A percentile compares a stretch with the other conserved stretches of the same genome.
phyloP scores from a whole-genome alignment of 2,888 invertebrate species.

The Lasius platythorax region DNA sequence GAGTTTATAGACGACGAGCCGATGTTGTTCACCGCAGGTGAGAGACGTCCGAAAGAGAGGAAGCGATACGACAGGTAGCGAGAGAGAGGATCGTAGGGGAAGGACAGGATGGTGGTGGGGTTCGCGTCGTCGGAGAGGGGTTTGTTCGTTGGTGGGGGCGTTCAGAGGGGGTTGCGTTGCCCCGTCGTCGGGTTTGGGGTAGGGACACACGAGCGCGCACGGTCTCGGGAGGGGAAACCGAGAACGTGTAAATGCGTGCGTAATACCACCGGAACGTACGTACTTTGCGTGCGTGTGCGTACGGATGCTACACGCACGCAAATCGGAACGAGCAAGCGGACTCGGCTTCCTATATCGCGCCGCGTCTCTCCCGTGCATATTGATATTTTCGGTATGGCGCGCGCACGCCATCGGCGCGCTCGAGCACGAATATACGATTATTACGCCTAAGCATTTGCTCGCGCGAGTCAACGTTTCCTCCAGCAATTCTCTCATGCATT shows the following conservation, averaged over 20 bases:
- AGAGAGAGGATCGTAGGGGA: slow-evolving; percentile 18
- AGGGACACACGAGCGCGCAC: slow-evolving; percentile 25
- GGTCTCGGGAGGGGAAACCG: slow-evolving; percentile 46
- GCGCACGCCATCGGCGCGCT: slow-evolving; percentile 38
- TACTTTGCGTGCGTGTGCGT: slow-evolving; percentile 44
- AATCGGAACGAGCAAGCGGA: slow-evolving; percentile 65
- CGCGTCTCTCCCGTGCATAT: slow-evolving; percentile 72
- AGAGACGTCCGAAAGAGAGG: slow-evolving; percentile 55
- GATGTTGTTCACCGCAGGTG: slow-evolving; percentile 73
- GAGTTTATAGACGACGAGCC: slow-evolving; percentile 73
- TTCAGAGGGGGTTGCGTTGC: slow-evolving; percentile 24
- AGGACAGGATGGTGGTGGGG: slow-evolving; percentile 26
- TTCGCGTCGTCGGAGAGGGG: slow-evolving; percentile 55
- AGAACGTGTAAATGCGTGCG: slow-evolving; percentile 74
- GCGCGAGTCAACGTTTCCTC: neutral
- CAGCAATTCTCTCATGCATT: neutral
- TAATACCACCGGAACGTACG: slow-evolving; percentile 62
- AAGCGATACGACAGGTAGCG: slow-evolving; percentile 11
- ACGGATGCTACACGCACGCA: slow-evolving; percentile 61
- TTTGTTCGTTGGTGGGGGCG: neutral
- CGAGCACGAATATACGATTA: slow-evolving; percentile 47
- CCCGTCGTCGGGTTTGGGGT: neutral
- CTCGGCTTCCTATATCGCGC: slow-evolving; percentile 76
- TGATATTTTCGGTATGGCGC: slow-evolving; percentile 72
- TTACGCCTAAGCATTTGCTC: slow-evolving; percentile 30